Evolutionary conservation across 2,113 vertebrate genomes (phyloP).

Genomic region (Phrynosoma platyrhinos): DNA sequence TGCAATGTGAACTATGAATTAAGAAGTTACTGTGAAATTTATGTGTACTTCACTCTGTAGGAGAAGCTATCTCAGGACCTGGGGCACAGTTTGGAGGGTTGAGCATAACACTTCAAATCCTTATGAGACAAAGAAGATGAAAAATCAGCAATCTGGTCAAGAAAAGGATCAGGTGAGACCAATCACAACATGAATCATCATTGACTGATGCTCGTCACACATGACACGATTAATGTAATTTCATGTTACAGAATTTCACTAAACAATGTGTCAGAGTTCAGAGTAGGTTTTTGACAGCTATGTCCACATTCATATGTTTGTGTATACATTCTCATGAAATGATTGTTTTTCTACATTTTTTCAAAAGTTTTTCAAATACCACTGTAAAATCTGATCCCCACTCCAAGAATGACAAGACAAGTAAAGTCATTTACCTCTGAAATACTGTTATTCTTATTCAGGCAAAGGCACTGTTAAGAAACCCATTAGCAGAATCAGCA

Average conservation of each 20-base stretch:
- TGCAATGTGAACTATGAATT: too few relatives aligned
- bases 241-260: not conserved
- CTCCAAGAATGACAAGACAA: not conserved
- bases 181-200: not conserved
- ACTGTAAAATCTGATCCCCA: not conserved
- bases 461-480: not conserved
- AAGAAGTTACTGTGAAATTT: not conserved
- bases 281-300: too few relatives aligned
- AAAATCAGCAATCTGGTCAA: not conserved
- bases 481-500: not conserved
- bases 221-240: too few relatives aligned
- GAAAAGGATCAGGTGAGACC: not conserved
- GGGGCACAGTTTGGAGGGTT: too few relatives aligned
- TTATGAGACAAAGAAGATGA: not conserved
- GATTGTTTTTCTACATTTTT: not conserved
- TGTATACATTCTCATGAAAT: not conserved
- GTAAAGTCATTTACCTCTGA: not conserved
- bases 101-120: not conserved
- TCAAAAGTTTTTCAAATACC: slow-evolving; percentile 2
- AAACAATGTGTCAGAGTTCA: not conserved
- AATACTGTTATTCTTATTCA: not conserved
- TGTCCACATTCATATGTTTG: too few relatives aligned
- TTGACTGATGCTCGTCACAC: not conserved
- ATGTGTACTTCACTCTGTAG: not conserved
- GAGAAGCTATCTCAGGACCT: too few relatives aligned